These are phyloP conservation scores for Brienomyrus longianalis DNA, from an alignment of 2,113 vertebrate species.

Conservation along the genomic window DNA sequence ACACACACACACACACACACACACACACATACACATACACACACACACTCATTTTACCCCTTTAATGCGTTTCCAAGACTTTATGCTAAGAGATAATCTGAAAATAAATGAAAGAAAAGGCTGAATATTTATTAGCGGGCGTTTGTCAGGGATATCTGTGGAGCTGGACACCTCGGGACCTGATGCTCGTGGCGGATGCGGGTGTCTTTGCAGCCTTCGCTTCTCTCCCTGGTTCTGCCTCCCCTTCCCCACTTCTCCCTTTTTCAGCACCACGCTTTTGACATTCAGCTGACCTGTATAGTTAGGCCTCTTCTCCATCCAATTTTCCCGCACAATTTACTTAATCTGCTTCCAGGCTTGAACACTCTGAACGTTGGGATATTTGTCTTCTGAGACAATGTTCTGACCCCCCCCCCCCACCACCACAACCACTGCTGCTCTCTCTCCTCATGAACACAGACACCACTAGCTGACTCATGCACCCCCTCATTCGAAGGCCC, in stretches of 20 bases:
- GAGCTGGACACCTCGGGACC: not conserved
- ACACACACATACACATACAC: no score
- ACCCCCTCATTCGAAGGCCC: not conserved
- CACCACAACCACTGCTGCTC: not conserved
- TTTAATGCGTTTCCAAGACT: not conserved
- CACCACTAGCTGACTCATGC: not conserved
- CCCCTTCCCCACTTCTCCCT: not conserved
- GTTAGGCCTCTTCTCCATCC: not conserved
- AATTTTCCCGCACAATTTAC: constrained; percentile 14
- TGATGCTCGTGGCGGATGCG: not conserved
- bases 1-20: no score
- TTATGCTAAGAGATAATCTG: not conserved
- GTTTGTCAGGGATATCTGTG: not conserved
- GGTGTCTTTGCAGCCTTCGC: not conserved
- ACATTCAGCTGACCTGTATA: not conserved
- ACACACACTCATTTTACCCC: not conserved
- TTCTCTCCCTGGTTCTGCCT: not conserved
- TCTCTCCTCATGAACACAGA: not conserved
- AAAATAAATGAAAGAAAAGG: not conserved
- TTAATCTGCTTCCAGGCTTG: constrained; percentile 1
- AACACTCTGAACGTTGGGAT: not conserved
- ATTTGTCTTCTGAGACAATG: constrained; percentile 14
- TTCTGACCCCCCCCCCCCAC: no score
- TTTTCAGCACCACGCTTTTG: not conserved
- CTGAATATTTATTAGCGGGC: not conserved